Evolutionary conservation across 2,888 invertebrate genomes (phyloP), one percentile per base, ranked within the genome.

Genomic region (Spilarctia lutea): DNA sequence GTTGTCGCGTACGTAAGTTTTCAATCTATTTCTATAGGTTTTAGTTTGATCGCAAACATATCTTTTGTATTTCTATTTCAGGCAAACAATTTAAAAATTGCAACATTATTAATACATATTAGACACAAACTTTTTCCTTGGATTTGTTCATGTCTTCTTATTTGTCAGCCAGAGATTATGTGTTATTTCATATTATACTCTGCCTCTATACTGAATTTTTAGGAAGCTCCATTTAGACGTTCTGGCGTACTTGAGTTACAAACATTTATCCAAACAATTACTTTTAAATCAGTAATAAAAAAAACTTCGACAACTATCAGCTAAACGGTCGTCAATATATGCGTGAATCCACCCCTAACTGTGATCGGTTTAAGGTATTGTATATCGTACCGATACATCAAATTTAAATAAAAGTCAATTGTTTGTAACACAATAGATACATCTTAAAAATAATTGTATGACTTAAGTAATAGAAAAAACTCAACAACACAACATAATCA

Each of bases 1-100:
- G 83, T 78, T 81, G 75, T 75, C 74, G 74, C 68, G 75, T 73
- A 71, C 75, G 76, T 77, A 84, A 81, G 84, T 83, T 83, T 81
- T 79, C 80, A 81, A 82, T 83, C 79, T 75, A 69, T 48, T 77
- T 42, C 48, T 71, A 81, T 81, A 73, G 75, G 73, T 81, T 83
- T 81, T n/a, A 67, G 71, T 75, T 4, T 65, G 69, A 79, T 79
- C 76, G 73, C 24, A 66, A 33, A 18, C 30, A 71, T 74, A 74
- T 70, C 45, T 77, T 74, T 71, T 56, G 35, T 75, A 35, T 74
- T 75, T 13, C 20, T 45, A 65, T 79, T 78, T 8, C 42, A 66
- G 65, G 45, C 45, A 30, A 60, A 67, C 73, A 13, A 69, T 56
- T 20, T 48, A 27, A 71, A 42, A 75, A 67, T 79, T 63, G 66